These are phyloP conservation scores for Dicycla oo DNA, from an alignment of 2,888 invertebrate genomes.

Conservation along the genomic window DNA sequence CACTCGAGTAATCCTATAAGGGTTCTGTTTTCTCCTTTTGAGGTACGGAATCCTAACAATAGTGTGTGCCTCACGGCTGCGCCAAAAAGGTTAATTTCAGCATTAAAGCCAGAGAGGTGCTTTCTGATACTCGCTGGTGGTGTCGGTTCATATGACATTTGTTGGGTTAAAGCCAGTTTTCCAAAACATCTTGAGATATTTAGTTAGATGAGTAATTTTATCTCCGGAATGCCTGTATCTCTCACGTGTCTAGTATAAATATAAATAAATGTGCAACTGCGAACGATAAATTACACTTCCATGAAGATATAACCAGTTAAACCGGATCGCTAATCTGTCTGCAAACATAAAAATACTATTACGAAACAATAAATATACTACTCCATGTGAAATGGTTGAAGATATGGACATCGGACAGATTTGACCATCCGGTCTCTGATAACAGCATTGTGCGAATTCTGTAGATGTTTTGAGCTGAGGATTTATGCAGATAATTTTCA, in stretches of 20 bases:
- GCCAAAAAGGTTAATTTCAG: too few relatives aligned
- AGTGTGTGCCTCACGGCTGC: too few relatives aligned
- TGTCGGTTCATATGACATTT: too few relatives aligned
- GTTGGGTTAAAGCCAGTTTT: neutral
- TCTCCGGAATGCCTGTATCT: constrained; percentile 25
- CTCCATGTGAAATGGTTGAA: neutral
- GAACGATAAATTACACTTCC: constrained; percentile 27
- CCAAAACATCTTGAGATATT: neutral
- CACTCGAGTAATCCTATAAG: too few relatives aligned
- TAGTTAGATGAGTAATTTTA: constrained; percentile 29
- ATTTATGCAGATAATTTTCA: neutral
- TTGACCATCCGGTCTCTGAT: constrained; percentile 14
- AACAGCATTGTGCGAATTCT: neutral
- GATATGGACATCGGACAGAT: neutral
- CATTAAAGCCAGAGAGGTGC: too few relatives aligned
- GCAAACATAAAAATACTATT: neutral
- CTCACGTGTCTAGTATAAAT: constrained; percentile 12
- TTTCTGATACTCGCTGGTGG: too few relatives aligned
- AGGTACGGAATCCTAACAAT: too few relatives aligned
- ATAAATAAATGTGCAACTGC: neutral
- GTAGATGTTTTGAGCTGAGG: too few relatives aligned
- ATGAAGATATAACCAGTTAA: neutral
- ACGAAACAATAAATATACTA: neutral
- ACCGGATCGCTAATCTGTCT: neutral
- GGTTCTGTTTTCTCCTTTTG: too few relatives aligned